These are phyloP conservation scores for Bucorvus abyssinicus DNA, from an alignment of 2,797 vertebrate species.

Conservation along the genomic window DNA sequence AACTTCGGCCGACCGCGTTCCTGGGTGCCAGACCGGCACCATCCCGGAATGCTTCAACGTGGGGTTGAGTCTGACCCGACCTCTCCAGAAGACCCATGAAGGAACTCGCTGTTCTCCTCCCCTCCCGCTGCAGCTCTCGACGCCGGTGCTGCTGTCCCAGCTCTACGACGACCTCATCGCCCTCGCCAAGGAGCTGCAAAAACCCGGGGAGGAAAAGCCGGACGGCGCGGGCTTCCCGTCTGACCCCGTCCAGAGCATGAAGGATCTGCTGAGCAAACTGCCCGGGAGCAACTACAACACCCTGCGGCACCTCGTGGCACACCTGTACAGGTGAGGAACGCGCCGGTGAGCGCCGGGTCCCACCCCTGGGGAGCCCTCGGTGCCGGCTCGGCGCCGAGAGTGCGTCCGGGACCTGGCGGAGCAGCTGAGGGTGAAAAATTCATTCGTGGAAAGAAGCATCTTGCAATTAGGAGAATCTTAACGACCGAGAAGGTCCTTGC, in stretches of 20 bases:
- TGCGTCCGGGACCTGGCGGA: too few species aligned
- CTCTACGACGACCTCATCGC: conserved; percentile 84
- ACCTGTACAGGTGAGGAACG: conserved; percentile 81
- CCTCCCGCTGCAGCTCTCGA: conserved; percentile 81
- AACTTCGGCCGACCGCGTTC: too few species aligned
- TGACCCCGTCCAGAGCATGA: conserved; percentile 55
- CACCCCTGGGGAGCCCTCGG: not conserved
- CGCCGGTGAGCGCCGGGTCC: too few species aligned
- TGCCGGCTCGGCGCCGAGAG: not conserved
- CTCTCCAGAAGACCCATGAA: too few species aligned
- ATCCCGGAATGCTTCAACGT: too few species aligned
- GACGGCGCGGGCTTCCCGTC: not conserved
- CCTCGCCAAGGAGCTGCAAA: conserved; percentile 83
- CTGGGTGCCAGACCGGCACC: too few species aligned
- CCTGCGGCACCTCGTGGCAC: conserved; percentile 83
- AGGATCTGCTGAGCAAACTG: conserved; percentile 68
- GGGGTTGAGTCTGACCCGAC: too few species aligned
- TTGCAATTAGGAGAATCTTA: not conserved
- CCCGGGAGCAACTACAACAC: conserved; percentile 84
- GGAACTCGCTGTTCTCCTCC: not conserved
- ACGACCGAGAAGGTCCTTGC: not conserved
- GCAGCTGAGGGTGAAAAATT: too few species aligned
- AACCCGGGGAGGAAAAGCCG: conserved; percentile 25
- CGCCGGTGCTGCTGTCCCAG: conserved; percentile 85
- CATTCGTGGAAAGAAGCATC: not conserved